phyloP scores from a whole-genome alignment of 2,888 invertebrate genomes.

The Gari tellinella region DNA sequence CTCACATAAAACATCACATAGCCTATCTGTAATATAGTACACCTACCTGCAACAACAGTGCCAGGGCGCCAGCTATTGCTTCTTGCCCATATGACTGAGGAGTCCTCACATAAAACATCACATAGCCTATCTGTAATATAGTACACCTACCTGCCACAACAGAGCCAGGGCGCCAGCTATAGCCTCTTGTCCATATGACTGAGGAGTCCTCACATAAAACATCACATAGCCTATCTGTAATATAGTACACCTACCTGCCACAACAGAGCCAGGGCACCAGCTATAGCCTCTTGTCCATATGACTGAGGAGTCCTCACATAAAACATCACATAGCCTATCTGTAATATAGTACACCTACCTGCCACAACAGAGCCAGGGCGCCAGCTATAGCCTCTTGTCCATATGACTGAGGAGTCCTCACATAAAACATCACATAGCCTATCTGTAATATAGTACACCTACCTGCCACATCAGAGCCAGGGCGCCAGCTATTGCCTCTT shows the following conservation, averaged over 20 bases:
- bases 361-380: constrained; percentile 97
- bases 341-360: constrained; percentile 89
- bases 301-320: constrained; percentile 98
- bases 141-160: constrained; percentile 94
- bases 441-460: constrained; percentile 87
- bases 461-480: constrained; percentile 98
- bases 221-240: constrained; percentile 96
- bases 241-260: constrained; percentile 96
- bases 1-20: constrained; percentile 99
- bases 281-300: constrained; percentile 96
- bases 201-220: constrained; percentile 98
- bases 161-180: constrained; percentile 97
- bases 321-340: constrained; percentile 99
- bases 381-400: constrained; percentile 97
- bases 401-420: constrained; percentile 97
- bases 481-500: constrained; percentile 96
- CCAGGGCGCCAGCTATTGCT: constrained; percentile 96
- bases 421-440: constrained; percentile 99
- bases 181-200: constrained; percentile 96
- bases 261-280: constrained; percentile 96
- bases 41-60: constrained; percentile 96
- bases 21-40: constrained; percentile 91
- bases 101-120: constrained; percentile 99
- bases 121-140: constrained; percentile 94
- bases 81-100: constrained; percentile 98